phyloP scores from a whole-genome alignment of 2,888 invertebrate genomes.

The Drosophila meridionalis region DNA sequence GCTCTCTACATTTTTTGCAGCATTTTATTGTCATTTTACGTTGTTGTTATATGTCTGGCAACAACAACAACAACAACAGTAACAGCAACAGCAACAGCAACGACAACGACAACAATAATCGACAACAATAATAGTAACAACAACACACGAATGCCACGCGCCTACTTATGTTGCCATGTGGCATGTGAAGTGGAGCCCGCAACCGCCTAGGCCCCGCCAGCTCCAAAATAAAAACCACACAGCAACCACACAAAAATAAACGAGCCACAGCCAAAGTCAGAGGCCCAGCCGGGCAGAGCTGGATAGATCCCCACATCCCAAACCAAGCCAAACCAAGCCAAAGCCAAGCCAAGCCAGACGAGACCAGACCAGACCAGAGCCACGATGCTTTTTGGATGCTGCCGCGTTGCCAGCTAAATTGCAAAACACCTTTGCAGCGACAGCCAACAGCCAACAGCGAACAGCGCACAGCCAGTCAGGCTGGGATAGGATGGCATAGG shows the following conservation, averaged over 20 bases:
- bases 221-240: conserved; percentile 11
- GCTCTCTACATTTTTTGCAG: conserved; percentile 36
- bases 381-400: conserved; percentile 46
- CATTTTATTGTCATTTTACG: conserved; percentile 74
- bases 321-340: neutral
- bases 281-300: conserved; percentile 31
- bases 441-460: conserved; percentile 51
- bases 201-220: conserved; percentile 5
- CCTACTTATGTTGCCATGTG: conserved; percentile 82
- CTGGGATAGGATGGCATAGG: conserved; percentile 23
- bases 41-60: conserved; percentile 72
- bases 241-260: conserved; percentile 64
- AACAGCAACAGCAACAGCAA: conserved; percentile 24
- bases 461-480: conserved; percentile 17
- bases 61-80: conserved; percentile 43
- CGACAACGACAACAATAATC: conserved; percentile 74
- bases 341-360: conserved; percentile 12
- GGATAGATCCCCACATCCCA: conserved; percentile 64
- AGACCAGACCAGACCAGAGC: conserved; percentile 1
- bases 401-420: conserved; percentile 76
- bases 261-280: conserved; percentile 41
- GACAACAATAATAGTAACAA: conserved; percentile 79
- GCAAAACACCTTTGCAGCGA: conserved; percentile 80
- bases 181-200: conserved; percentile 75
- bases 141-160: conserved; percentile 84